Percentiles rank a stretch among this genome's conserved stretches.
Evolutionary conservation across 2,888 invertebrate species (phyloP).

Genomic region (Watsonalla binaria): DNA sequence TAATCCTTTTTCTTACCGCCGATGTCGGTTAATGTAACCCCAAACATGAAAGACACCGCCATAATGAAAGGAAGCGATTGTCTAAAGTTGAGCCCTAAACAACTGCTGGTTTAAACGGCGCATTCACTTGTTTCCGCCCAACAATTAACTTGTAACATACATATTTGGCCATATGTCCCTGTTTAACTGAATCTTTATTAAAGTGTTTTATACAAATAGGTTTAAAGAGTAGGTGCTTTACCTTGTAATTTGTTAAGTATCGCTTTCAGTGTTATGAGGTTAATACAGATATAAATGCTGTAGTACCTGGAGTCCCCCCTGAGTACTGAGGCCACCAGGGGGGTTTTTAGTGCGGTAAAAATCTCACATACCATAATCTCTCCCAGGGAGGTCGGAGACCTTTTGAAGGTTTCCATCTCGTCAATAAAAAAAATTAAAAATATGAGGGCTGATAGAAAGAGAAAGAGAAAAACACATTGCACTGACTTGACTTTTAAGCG

Average conservation of each 20-base stretch:
- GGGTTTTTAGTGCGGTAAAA: too few species aligned
- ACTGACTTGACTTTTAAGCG: too few species aligned
- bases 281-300: neutral
- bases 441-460: too few species aligned
- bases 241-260: neutral
- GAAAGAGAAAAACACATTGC: too few species aligned
- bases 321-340: too few species aligned
- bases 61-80: conserved; percentile 49
- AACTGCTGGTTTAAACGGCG: conserved; percentile 16
- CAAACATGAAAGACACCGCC: conserved; percentile 22
- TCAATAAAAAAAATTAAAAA: too few species aligned
- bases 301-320: too few species aligned
- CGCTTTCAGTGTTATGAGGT: neutral
- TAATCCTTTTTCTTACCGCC: neutral
- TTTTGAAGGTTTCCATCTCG: too few species aligned
- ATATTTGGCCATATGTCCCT: conserved; percentile 29
- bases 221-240: conserved; percentile 1
- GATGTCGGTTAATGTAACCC: neutral
- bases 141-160: conserved; percentile 23
- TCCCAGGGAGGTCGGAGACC: too few species aligned
- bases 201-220: neutral
- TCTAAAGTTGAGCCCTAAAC: conserved; percentile 34
- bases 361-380: too few species aligned
- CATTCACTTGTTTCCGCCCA: conserved; percentile 26
- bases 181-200: conserved; percentile 2